Evolutionary conservation across 2,888 invertebrate genomes (phyloP).

Genomic region (Lepidocyrtoides sp.): DNA sequence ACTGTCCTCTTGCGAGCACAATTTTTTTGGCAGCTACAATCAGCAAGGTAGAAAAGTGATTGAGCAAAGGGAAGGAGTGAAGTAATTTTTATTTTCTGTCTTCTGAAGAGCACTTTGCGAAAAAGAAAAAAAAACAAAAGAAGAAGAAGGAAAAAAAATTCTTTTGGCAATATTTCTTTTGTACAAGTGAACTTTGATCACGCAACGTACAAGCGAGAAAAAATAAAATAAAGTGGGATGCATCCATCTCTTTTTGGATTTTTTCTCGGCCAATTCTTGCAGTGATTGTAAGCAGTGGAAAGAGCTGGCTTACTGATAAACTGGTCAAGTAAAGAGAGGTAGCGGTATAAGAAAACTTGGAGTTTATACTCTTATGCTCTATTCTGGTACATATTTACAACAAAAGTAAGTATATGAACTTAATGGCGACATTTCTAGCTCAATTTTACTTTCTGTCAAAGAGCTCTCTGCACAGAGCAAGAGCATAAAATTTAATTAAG

Average conservation of each 20-base stretch:
- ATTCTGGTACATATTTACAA: not conserved
- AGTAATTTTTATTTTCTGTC: slow-evolving; percentile 36
- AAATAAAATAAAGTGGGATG: not conserved
- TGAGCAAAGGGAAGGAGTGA: not conserved
- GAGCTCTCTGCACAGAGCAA: not conserved
- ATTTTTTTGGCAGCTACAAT: not conserved
- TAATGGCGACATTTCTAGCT: slow-evolving; percentile 26
- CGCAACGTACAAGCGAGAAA: no score
- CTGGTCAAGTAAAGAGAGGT: not conserved
- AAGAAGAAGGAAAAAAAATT: not conserved
- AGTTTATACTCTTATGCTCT: not conserved
- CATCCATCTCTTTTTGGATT: slow-evolving; percentile 8
- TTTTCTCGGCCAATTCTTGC: not conserved
- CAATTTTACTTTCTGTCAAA: slow-evolving; percentile 28
- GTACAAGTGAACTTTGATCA: slow-evolving; percentile 70
- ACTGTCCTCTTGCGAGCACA: not conserved
- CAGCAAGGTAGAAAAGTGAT: not conserved
- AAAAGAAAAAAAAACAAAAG: not conserved
- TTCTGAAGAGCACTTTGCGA: not conserved
- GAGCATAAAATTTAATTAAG: slow-evolving; percentile 41
- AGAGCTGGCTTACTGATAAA: not conserved
- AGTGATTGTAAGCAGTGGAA: slow-evolving; percentile 7
- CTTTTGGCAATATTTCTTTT: slow-evolving; percentile 23
- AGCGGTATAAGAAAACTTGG: not conserved
- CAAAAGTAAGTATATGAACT: not conserved